Base-by-base conservation (phyloP, 2,113 vertebrate genomes). In the Thomomys bottae region DNA sequence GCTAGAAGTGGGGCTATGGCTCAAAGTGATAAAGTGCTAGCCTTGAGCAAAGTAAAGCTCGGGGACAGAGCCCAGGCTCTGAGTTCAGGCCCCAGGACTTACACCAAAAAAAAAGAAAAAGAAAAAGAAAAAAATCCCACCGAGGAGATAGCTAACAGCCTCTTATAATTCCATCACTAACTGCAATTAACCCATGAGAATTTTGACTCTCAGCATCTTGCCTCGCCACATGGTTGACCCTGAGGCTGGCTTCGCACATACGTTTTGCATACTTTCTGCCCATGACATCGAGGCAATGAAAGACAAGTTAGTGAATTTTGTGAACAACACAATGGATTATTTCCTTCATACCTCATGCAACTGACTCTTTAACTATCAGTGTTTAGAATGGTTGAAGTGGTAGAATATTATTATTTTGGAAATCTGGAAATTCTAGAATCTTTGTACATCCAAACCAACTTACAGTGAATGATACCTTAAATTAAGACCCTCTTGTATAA, bases 121-220 rank as follows among this genome's bases (percentile, higher is more conserved):
- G 12, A 49, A 12, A 49, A 49, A 49, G 3, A 49, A 49, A 54
- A 14, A 54, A 4, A 54, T 54, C 15, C 49, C 49, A 54, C 49
- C 4, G 49, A 54, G 49, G 49, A 54, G 49, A 15, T 54, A 54
- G 34, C 14, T 72, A 32, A 54, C 21, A n/a, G 32, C 32, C 57
- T 10, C 34, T 21, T 64, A 45, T 34, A 67, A 54, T 64, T 87
- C 75, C 14, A 42, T 36, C 14, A n/a, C 9, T 21, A 75, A 6
- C 17, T 38, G 36, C 20, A 36, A 57, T 59, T 82, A 40, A 70
- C n/a, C 81, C 64, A 5, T 8, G 59, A 85, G 77, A 57, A 57
- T 80, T 91, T 94, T 72, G 45, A 66, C 32, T 81, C 12, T 80
- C 71, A 90, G 81, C 18, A 20, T 32, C 23, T 70, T 82, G 42